A percentile compares a stretch with the other conserved stretches of the same genome.
Conservation (phyloP, 2,797 vertebrate genomes). For the Phrynocephalus vlangalii region DNA sequence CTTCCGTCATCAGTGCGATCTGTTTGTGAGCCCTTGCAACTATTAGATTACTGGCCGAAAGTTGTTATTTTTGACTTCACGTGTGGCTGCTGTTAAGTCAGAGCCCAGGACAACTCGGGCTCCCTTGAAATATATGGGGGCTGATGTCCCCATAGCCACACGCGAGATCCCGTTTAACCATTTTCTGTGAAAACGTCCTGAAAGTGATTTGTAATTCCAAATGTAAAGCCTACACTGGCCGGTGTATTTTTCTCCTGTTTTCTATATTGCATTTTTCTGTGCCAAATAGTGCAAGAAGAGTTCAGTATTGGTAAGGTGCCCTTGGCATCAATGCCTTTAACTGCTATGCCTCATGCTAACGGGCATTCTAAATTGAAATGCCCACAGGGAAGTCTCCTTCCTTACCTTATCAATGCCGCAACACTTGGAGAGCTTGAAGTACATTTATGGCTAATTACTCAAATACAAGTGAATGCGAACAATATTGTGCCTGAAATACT, state of each 20-base stretch:
- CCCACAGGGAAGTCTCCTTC: too few species aligned
- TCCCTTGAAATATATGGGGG: background rate
- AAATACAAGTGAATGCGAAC: background rate
- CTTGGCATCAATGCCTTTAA: background rate
- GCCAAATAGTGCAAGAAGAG: too few species aligned
- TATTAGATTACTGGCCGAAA: background rate
- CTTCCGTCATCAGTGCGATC: background rate
- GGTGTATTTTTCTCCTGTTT: background rate
- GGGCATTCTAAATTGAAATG: background rate
- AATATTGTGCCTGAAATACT: background rate
- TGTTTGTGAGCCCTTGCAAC: background rate
- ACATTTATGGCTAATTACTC: background rate
- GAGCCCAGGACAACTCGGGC: background rate
- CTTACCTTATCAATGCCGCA: background rate
- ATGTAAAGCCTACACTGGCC: background rate
- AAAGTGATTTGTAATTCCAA: background rate
- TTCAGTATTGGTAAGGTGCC: background rate
- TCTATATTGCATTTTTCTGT: background rate
- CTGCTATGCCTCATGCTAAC: background rate
- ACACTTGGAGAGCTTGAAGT: background rate
- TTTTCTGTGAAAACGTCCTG: background rate
- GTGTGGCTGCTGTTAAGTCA: background rate
- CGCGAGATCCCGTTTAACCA: too few species aligned
- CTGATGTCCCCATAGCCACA: background rate
- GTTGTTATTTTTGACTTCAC: too few species aligned